Evolutionary conservation across 2,888 invertebrate genomes (phyloP).

Genomic region (Yponomeuta cagnagella): DNA sequence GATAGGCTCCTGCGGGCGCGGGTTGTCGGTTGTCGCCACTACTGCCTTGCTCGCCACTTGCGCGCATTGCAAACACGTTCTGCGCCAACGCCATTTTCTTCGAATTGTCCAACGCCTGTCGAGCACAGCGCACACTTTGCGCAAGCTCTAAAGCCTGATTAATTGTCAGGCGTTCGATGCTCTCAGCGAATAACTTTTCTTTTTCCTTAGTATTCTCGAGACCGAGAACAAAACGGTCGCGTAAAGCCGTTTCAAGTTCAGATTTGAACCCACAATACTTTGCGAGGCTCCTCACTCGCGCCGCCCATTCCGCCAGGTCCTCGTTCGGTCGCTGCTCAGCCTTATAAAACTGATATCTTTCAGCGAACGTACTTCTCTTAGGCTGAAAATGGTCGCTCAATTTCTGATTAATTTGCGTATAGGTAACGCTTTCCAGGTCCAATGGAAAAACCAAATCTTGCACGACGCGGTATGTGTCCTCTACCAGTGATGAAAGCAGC

Average conservation of each 20-base stretch:
- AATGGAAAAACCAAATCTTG: slow-evolving; percentile 21
- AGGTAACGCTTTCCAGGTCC: slow-evolving; percentile 15
- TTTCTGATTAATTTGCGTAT: not conserved
- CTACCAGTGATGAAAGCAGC: slow-evolving; percentile 23
- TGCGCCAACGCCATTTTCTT: not conserved
- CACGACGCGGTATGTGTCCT: slow-evolving; percentile 24
- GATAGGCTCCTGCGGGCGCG: not conserved
- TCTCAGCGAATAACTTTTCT: slow-evolving; percentile 22
- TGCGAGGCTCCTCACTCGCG: slow-evolving; percentile 19
- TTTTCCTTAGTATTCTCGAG: too few relatives aligned
- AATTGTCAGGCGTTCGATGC: slow-evolving; percentile 20
- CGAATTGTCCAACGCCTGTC: not conserved
- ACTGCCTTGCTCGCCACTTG: not conserved
- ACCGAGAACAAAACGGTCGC: too few relatives aligned
- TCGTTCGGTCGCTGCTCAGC: slow-evolving; percentile 19
- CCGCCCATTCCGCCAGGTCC: slow-evolving; percentile 19
- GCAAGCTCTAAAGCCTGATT: slow-evolving; percentile 20
- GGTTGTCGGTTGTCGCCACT: not conserved
- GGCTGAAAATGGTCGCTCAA: slow-evolving; percentile 17
- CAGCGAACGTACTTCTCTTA: slow-evolving; percentile 19
- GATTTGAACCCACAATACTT: not conserved
- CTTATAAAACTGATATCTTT: slow-evolving; percentile 19
- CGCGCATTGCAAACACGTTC: slow-evolving; percentile 8
- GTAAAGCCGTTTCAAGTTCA: too few relatives aligned
- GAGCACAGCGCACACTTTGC: slow-evolving; percentile 2